Percentiles rank a stretch among this genome's conserved stretches.
These are phyloP conservation scores for Pagrus major DNA, from an alignment of 2,113 vertebrate genomes.

Conservation along the genomic window DNA sequence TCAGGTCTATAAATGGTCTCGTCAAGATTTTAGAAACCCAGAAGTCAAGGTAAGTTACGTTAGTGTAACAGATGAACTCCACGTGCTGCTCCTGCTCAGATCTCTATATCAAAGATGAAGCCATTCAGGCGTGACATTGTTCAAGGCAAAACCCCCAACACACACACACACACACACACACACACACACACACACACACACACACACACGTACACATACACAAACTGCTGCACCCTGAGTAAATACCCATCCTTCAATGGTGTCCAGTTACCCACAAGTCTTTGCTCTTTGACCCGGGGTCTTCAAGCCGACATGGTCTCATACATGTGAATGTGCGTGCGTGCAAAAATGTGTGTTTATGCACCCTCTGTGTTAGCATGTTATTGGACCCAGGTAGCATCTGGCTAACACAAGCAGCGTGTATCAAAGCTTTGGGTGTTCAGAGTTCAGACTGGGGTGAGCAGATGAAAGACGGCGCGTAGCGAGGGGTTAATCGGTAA, in stretches of 20 bases:
- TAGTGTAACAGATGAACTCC: conserved; percentile 41
- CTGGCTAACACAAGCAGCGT: conserved; percentile 60
- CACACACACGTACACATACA: conserved; percentile 35
- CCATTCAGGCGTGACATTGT: conserved; percentile 50
- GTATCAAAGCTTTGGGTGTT: conserved; percentile 59
- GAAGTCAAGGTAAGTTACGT: conserved; percentile 89
- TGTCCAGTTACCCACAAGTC: conserved; percentile 71
- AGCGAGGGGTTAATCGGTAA: conserved; percentile 72
- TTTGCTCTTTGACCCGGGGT: conserved; percentile 66
- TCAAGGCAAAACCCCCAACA: conserved; percentile 9
- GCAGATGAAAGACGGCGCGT: conserved; percentile 73
- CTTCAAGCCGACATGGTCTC: conserved; percentile 3
- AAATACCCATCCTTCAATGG: conserved; percentile 62
- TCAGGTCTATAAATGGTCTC: conserved; percentile 94
- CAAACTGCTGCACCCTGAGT: conserved; percentile 56
- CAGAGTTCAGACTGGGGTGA: conserved; percentile 66
- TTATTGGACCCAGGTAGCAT: conserved; percentile 64
- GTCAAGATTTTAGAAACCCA: conserved; percentile 94
- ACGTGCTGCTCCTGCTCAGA: conserved; percentile 64
- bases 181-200: conserved; percentile 1
- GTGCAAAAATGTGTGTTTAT: conserved; percentile 17
- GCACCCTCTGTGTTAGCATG: conserved; percentile 1
- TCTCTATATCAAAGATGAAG: conserved; percentile 76
- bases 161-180: conserved; percentile 20
- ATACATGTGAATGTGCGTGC: conserved; percentile 15